These are phyloP conservation scores for Oscheius sp. DNA, from an alignment of 2,888 invertebrate genomes.

Conservation along the genomic window DNA sequence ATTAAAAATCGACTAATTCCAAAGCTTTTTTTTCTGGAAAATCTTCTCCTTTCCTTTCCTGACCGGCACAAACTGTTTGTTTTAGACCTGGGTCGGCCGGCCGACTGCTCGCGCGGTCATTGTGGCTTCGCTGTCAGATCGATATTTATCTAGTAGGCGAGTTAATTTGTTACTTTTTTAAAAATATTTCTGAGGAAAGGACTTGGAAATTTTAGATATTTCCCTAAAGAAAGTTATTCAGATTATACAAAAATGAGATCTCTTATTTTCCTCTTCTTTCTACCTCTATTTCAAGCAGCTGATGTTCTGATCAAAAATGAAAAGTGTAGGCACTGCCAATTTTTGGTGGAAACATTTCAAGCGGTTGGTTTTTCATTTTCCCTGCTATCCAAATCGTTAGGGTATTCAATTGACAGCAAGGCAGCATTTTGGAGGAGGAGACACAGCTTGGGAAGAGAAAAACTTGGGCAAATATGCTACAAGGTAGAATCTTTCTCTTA, in stretches of 20 bases:
- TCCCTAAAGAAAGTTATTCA: no score
- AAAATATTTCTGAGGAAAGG: no score
- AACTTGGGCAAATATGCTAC: conserved; percentile 82
- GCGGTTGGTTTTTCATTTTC: conserved; percentile 52
- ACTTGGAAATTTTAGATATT: no score
- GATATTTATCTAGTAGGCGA: neutral
- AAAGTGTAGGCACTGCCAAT: conserved; percentile 57
- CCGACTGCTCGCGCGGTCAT: conserved; percentile 19
- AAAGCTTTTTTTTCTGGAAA: neutral
- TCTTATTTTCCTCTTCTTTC: neutral
- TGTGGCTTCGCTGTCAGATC: neutral
- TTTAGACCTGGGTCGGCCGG: conserved; percentile 8
- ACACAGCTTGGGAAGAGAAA: conserved; percentile 91
- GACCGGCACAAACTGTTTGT: neutral
- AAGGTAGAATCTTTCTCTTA: conserved; percentile 70
- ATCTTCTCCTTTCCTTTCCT: neutral
- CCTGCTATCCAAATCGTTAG: no score
- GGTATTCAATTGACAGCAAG: conserved; percentile 84
- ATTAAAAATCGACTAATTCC: no score
- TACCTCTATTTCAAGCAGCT: neutral
- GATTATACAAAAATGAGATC: no score
- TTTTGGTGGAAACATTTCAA: conserved; percentile 61
- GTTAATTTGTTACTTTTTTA: neutral
- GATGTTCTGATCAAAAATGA: conserved; percentile 46
- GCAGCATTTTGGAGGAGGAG: conserved; percentile 90